Percentiles rank a stretch among this genome's conserved stretches.
Evolutionary conservation across 30 jellyfish, hydroid and myxozoan species (phyloP).

Genomic region (Mastigias papua): DNA sequence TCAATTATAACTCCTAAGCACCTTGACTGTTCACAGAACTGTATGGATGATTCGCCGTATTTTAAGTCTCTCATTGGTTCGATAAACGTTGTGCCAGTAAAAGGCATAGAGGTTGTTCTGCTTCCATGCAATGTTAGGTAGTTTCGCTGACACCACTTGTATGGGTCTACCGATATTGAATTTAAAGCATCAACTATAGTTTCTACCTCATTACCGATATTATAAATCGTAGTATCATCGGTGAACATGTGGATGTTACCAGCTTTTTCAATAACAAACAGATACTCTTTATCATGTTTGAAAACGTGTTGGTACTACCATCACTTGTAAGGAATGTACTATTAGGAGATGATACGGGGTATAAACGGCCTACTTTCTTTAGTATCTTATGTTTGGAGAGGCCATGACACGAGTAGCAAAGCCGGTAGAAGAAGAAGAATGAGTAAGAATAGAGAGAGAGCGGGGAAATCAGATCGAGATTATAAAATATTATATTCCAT

Average conservation of each 20-base stretch:
- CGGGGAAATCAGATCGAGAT: no score
- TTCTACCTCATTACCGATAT: conserved; percentile 50
- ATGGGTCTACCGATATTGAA: neutral
- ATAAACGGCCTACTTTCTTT: no score
- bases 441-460: no score
- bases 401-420: no score
- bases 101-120: conserved; percentile 66
- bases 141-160: conserved; percentile 51
- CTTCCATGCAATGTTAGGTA: conserved; percentile 49
- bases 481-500: no score
- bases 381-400: no score
- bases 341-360: no score
- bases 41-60: conserved; percentile 34
- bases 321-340: no score
- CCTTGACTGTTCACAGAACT: conserved; percentile 42
- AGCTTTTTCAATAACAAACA: neutral
- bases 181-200: conserved; percentile 24
- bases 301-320: no score
- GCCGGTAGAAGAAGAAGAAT: no score
- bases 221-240: conserved; percentile 60
- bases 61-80: conserved; percentile 65
- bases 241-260: conserved; percentile 56
- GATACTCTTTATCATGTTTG: no score
- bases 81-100: no score
- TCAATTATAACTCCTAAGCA: conserved; percentile 58